Evolutionary conservation across 2,888 invertebrate genomes (phyloP), one percentile per base, ranked within the genome.

Genomic region (Hirtodrosophila confusa): DNA sequence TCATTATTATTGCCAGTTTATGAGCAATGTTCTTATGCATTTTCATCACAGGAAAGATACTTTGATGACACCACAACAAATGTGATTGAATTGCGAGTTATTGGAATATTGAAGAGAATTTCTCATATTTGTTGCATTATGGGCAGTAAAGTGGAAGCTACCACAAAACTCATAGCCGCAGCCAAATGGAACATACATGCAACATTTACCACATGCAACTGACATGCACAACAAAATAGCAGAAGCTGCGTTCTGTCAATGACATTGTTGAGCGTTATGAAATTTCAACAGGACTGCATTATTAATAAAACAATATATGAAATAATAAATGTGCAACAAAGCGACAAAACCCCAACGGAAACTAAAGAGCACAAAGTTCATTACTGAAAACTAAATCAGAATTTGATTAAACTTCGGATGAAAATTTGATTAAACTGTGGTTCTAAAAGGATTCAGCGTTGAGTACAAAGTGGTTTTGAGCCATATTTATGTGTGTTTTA

Each of bases 231-330:
- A 31, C 31, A 31, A 31, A 31, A 31, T 31, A 9, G 17, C 17
- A 4, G 31, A 6, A 49, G 27, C 10, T 24, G n/a, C 35, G 53
- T 31, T 51, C 62, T 56, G 64, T 54, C 62, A 60, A 36, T 64
- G 69, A 71, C 69, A 69, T 48, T 63, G 72, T 75, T 55, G 55
- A 64, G 57, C 65, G 80, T 84, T 68, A 80, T 82, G 58, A 69
- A 68, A 78, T 84, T 84, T 71, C 75, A 84, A 47, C 72, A 51
- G 47, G 45, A 53, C 58, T 84, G 78, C 75, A 78, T 75, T 86
- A 80, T 84, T 86, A 69, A 80, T 80, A 62, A 27, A 66, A 66
- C 71, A 74, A 67, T 62, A 47, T 55, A 55, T 67, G 78, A 69
- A 80, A 86, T 82, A 78, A 68, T 80, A 75, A 70, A 86, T 77